These are phyloP conservation scores for Axea sp. DNA, from an alignment of 2,888 invertebrate species.

Conservation along the genomic window DNA sequence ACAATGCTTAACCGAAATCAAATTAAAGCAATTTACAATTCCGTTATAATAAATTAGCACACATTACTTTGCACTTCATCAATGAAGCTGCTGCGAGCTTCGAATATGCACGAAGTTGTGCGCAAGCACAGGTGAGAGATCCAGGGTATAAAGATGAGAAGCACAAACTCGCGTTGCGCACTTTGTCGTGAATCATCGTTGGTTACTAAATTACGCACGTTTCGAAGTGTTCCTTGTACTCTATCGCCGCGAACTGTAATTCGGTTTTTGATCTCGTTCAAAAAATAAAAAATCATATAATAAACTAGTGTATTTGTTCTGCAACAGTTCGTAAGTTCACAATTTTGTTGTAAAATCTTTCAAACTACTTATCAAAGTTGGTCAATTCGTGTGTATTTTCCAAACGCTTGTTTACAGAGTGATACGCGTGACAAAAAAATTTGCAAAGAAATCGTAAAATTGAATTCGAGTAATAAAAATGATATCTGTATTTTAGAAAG, in stretches of 20 bases:
- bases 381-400: too few species aligned
- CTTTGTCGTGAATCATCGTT: slow-evolving; percentile 72
- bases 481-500: too few species aligned
- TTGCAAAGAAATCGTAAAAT: too few species aligned
- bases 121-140: slow-evolving; percentile 76
- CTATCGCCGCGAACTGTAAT: slow-evolving; percentile 13
- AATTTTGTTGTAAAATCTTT: too few species aligned
- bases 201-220: slow-evolving; percentile 48
- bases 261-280: slow-evolving; percentile 13
- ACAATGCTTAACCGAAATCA: too few species aligned
- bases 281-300: too few species aligned
- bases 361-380: too few species aligned
- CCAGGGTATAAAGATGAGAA: slow-evolving; percentile 75
- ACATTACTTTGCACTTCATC: slow-evolving; percentile 35
- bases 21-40: not conserved
- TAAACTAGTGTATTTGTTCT: slow-evolving; percentile 7
- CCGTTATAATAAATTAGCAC: slow-evolving; percentile 19
- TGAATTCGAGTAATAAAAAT: too few species aligned
- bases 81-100: slow-evolving; percentile 42
- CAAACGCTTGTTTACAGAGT: too few species aligned
- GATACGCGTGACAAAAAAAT: too few species aligned
- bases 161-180: slow-evolving; percentile 72
- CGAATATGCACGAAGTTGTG: slow-evolving; percentile 62
- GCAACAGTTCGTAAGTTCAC: slow-evolving; percentile 2
- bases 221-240: slow-evolving; percentile 24